Base-by-base conservation (phyloP, 1,140 invertebrate species). In the Sarcophaga bullata region DNA sequence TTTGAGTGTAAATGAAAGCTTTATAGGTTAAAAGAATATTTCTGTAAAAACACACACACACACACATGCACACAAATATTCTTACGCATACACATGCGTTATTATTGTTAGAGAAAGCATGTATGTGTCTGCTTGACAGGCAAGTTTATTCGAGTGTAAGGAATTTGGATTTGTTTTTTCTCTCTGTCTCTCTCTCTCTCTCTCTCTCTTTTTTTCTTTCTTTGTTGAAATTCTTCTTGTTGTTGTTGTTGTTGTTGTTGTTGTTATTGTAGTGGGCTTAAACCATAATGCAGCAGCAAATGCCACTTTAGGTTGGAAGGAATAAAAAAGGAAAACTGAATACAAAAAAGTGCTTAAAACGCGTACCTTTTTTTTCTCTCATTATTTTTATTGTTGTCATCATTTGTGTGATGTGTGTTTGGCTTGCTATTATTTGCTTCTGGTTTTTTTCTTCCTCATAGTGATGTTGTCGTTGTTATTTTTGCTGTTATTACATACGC, bases 1-100 rank as follows among this genome's bases (percentile, higher is more conserved):
- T 78, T 72, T 49, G 48, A 78, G 49, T 78, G 75, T 50, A 50
- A 78, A 78, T 52, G 75, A 78, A 78, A 68, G n/a, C 62, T 68
- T 68, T 68, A 19, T 68, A 68, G 17, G 62, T 19, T 68, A 37
- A 37, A 37, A 37, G 25, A 37, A 37, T 37, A 37, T 37, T 37
- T 37, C 25, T 37, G 1, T 1, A 37, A 37, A 37, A 37, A 37
- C 4, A 37, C 25, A 37, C 25, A 13, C 13, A 1, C 13, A 52
- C 50, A 52, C 50, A 1, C 6, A 9, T 52, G 0, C 13, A 52
- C 49, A 50, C 49, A 50, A 50, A 6, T 52, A 13, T 52, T 1
- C 13, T 10, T 52, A 52, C 13, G 54, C 6, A 4, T 37, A 37
- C 4, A 37, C 25, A 37, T 37, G 25, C 25, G 54, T 58, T 58